phyloP scores from a whole-genome alignment of 2,888 invertebrate genomes.

The Phasia obesa region DNA sequence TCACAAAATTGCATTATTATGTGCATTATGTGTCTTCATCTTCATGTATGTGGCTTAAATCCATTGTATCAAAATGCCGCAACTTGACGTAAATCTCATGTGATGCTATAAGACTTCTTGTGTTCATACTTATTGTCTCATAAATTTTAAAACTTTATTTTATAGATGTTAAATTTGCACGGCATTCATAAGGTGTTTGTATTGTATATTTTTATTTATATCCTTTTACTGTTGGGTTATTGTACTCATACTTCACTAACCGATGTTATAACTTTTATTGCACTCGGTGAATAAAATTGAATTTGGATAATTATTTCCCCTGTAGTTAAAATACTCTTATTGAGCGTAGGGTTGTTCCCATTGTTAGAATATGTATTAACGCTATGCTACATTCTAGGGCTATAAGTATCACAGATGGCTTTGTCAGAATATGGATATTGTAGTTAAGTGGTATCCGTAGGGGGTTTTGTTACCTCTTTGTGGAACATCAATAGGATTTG shows the following conservation, averaged over 20 bases:
- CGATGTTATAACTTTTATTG: background rate
- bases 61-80: conserved; percentile 34
- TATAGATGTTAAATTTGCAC: background rate
- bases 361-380: too few species aligned
- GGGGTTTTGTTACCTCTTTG: too few species aligned
- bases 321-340: too few species aligned
- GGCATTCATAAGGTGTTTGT: background rate
- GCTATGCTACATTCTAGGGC: too few species aligned
- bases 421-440: too few species aligned
- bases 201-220: background rate
- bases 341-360: too few species aligned
- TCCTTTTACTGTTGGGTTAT: too few species aligned
- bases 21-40: conserved; percentile 15
- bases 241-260: background rate
- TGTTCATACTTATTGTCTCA: conserved; percentile 32
- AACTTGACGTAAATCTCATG: conserved; percentile 67
- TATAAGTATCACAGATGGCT: too few species aligned
- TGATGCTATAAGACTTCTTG: conserved; percentile 40
- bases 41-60: conserved; percentile 19
- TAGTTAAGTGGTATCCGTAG: too few species aligned
- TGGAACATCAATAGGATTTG: too few species aligned
- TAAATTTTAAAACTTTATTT: conserved; percentile 33
- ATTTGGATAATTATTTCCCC: too few species aligned
- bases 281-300: too few species aligned
- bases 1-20: conserved; percentile 53